Evolutionary conservation across 2,888 invertebrate genomes (phyloP), one percentile per base, ranked within the genome.

Genomic region (Platynereis dumerilii): DNA sequence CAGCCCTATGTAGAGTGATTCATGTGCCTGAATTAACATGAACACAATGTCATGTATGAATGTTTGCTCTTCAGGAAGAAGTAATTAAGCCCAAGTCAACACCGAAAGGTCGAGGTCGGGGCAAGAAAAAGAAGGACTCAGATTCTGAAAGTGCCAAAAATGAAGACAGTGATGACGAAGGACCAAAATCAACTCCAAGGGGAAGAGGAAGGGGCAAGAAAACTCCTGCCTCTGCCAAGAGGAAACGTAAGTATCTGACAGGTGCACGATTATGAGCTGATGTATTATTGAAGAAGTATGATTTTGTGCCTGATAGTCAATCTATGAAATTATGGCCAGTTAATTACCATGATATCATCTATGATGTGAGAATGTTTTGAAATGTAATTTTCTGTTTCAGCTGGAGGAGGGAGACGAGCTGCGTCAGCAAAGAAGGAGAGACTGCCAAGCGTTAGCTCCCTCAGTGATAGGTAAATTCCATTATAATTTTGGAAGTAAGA

Each of bases 101-200:
- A 64, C 17, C 66, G 64, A n/a, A 48, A 53, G n/a, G 61, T 26
- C 24, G 64, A 58, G 53, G 67, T 70, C 56, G 54, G 39, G 17
- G 44, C 24, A n/a, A 58, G 17, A 69, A 61, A 10, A 71, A 69
- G 28, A 72, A 69, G 27, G 69, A 29, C 29, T 28, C 48, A 34
- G 34, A 34, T 34, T 34, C 34, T 34, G 34, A 34, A 5, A 34
- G 34, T 34, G 34, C 34, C 34, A 34, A 34, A 34, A 34, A 34
- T 34, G 34, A 34, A 12, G 34, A 34, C 34, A 48, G 48, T 48
- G 48, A n/a, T 20, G 48, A 48, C 48, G 10, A 48, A 48, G 48
- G 48, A 48, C 22, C 29, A 27, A 59, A 61, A 34, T 26, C 48
- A 20, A 29, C 56, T 2, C 22, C 57, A n/a, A 48, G 44, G 29